Percentiles rank a stretch among this genome's conserved stretches.
phyloP scores from a whole-genome alignment of 1,140 invertebrate species.

The Holcopasites calliopsidis region DNA sequence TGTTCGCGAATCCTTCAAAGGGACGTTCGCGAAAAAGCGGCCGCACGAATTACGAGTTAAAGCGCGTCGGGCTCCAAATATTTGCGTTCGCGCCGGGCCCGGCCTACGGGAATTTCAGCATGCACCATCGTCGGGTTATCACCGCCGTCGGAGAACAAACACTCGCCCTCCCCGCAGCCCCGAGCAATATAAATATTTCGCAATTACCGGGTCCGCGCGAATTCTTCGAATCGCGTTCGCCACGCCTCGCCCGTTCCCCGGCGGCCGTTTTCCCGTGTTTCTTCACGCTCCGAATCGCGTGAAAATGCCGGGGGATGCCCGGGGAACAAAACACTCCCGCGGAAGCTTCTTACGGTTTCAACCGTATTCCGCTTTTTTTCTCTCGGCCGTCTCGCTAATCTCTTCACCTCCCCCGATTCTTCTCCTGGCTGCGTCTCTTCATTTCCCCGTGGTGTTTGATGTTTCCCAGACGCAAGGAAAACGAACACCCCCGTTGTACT shows the following conservation, averaged over 20 bases:
- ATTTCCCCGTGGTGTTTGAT: neutral
- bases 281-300: neutral
- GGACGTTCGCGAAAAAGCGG: constrained; percentile 18
- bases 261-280: neutral
- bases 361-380: neutral
- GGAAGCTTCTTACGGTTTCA: neutral
- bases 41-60: constrained; percentile 34
- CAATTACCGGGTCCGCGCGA: constrained; percentile 5
- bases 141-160: neutral
- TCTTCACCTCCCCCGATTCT: too few species aligned
- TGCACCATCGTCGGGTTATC: constrained; percentile 7
- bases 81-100: constrained; percentile 12
- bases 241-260: neutral
- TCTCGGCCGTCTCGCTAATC: neutral
- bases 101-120: constrained; percentile 1
- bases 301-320: too few species aligned
- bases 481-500: too few species aligned
- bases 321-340: neutral
- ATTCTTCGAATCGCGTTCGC: neutral
- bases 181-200: constrained; percentile 24
- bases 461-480: too few species aligned
- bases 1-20: neutral
- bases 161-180: neutral
- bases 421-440: neutral
- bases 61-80: constrained; percentile 34